These are phyloP conservation scores for Sorex araneus DNA, from an alignment of 2,113 vertebrate genomes.

Conservation along the genomic window DNA sequence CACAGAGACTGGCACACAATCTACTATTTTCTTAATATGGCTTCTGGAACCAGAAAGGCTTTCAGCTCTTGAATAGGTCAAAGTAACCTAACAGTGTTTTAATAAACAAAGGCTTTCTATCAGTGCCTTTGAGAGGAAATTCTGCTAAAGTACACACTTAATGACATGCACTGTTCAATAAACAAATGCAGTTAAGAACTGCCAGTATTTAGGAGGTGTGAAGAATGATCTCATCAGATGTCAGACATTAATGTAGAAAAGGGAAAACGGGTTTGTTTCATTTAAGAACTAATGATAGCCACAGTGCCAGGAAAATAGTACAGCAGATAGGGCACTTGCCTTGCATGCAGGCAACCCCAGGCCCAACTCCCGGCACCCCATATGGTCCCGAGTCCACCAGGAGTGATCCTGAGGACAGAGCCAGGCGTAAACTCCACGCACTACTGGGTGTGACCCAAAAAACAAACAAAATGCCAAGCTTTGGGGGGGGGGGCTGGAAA, in stretches of 20 bases:
- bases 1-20: background rate
- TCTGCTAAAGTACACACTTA: background rate
- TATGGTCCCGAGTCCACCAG: too few species aligned
- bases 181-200: background rate
- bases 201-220: slow-evolving; percentile 28
- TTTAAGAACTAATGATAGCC: slow-evolving; percentile 30
- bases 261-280: background rate
- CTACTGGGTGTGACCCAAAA: too few species aligned
- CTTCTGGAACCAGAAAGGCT: slow-evolving; percentile 43
- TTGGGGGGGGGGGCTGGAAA: too few species aligned
- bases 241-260: slow-evolving; percentile 1
- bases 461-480: too few species aligned
- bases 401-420: too few species aligned
- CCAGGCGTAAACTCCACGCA: too few species aligned
- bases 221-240: slow-evolving; percentile 11
- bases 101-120: slow-evolving; percentile 54
- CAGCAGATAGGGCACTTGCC: too few species aligned
- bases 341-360: too few species aligned
- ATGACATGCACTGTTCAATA: background rate
- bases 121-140: slow-evolving; percentile 11
- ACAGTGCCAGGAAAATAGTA: too few species aligned
- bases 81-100: slow-evolving; percentile 51
- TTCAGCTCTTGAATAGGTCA: slow-evolving; percentile 35
- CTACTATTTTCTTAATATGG: background rate
- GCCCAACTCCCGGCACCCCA: too few species aligned